Base-by-base conservation (phyloP, 2,888 invertebrate genomes). In the Amiota minor region DNA sequence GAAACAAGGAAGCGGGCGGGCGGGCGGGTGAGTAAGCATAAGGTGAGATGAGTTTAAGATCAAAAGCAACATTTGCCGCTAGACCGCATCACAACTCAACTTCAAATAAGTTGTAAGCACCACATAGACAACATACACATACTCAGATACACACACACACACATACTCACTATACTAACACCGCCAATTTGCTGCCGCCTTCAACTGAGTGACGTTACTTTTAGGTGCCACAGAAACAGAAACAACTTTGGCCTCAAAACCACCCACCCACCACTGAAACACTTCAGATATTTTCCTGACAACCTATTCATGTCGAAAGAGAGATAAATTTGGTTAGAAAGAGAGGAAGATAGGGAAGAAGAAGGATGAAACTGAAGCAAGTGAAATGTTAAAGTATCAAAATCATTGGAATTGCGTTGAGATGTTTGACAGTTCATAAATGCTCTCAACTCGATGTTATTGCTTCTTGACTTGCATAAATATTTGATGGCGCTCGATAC, bases 321-420 rank as follows among this genome's bases (percentile, higher is more conserved):
- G 35, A 35, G 35, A 35, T 35, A 35, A 35, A 35, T 3, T 6
- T 35, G 6, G 35, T 35, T 8, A 6, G 35, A 35, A 6, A 35
- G 35, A 23, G 23, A 35, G 6, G 35, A 35, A 35, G 35, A 23
- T 23, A 23, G 1, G 3, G 23, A 23, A 3, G 3, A 23, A 6
- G 35, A 35, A 6, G 35, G 35, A 35, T 35, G 35, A 35, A 35
- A 8, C 6, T 35, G 35, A 35, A 35, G 35, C 85, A 84, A 87
- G 69, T 56, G 53, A 87, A 87, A 85, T 85, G 85, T 85, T 85
- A 83, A 87, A 87, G 86, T 85, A 85, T 85, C 85, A 85, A 86
- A 87, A 87, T 85, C 87, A 87, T 86, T 87, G 85, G 78, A 87
- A 86, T 86, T 86, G 85, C 82, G 85, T 79, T 86, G 86, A 87